phyloP scores from a whole-genome alignment of 2,888 invertebrate genomes.

The Malthinus flaveolus region DNA sequence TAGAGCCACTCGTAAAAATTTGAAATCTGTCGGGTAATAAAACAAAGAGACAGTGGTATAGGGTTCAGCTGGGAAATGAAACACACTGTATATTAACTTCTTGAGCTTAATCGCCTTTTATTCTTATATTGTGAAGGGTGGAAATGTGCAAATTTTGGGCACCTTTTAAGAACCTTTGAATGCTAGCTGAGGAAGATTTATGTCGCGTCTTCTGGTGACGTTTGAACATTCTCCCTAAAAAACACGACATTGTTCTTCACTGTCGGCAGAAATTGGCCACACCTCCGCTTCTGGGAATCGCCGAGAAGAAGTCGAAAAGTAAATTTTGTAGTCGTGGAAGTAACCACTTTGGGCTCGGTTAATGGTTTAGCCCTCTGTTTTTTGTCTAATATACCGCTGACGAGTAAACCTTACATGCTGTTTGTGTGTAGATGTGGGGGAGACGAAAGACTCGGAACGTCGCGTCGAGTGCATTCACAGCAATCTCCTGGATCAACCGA shows the following conservation, averaged over 20 bases:
- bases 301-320: neutral
- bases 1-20: too few relatives aligned
- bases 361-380: slow-evolving; percentile 32
- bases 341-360: slow-evolving; percentile 11
- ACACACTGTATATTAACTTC: too few relatives aligned
- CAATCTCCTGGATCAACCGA: slow-evolving; percentile 44
- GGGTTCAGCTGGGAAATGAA: too few relatives aligned
- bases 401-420: slow-evolving; percentile 27
- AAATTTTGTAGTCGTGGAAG: slow-evolving; percentile 6
- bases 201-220: too few relatives aligned
- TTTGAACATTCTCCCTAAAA: too few relatives aligned
- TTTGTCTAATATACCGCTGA: slow-evolving; percentile 36
- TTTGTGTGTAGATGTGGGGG: slow-evolving; percentile 44
- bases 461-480: slow-evolving; percentile 51
- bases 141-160: too few relatives aligned
- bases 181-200: too few relatives aligned
- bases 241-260: neutral
- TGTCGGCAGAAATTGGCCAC: neutral
- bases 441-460: slow-evolving; percentile 43
- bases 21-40: too few relatives aligned
- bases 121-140: too few relatives aligned
- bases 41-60: too few relatives aligned
- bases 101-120: too few relatives aligned
- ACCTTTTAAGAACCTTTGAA: too few relatives aligned
- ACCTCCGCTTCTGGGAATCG: neutral